Base-by-base conservation (phyloP, 1,140 invertebrate species). In the Drosophila ambigua region DNA sequence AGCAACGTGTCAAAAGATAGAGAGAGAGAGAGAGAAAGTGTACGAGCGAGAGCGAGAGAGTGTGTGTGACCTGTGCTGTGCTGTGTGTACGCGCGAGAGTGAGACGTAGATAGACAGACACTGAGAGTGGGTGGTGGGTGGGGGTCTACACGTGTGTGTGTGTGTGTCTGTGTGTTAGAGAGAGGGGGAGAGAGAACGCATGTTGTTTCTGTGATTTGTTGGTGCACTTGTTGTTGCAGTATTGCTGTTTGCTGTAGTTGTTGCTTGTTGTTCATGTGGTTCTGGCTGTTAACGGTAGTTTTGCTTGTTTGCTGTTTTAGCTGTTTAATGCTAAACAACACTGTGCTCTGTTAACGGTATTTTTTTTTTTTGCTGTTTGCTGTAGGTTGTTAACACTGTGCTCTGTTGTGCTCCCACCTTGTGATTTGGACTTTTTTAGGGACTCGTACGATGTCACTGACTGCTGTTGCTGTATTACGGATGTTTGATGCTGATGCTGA, bases 341-440 rank as follows among this genome's bases (percentile, higher is more conserved):
- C 54, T 59, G 69, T 78, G 66, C 72, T 78, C 50, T 76, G 72
- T 72, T 67, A 39, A 13, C 35, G 35, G 46, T 72, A 45, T 11
- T 50, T 63, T 59, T 48, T 49, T 51, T 60, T 55, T 65, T 72
- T 51, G 50, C 59, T 41, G 43, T 72, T 63, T 35, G 52, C 52
- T 41, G 60, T 58, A 31, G 62, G 58, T 74, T 59, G 48, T 59
- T 67, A 53, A 64, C 54, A 43, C 55, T 65, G 78, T 87, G 79
- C 83, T 87, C 65, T 88, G 83, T 83, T 79, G 79, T 87, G 94
- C 96, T 95, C 94, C 96, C 97, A 96, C 96, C 96, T 96, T 97
- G 96, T 93, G 95, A 96, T 93, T 96, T 95, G 92, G 95, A 96
- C 89, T 95, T 94, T 91, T 95, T 93, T 91, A 91, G 72, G 65